A percentile compares a stretch with the other conserved stretches of the same genome.
Conservation (phyloP, 2,113 vertebrate species). For the Scopus umbretta region DNA sequence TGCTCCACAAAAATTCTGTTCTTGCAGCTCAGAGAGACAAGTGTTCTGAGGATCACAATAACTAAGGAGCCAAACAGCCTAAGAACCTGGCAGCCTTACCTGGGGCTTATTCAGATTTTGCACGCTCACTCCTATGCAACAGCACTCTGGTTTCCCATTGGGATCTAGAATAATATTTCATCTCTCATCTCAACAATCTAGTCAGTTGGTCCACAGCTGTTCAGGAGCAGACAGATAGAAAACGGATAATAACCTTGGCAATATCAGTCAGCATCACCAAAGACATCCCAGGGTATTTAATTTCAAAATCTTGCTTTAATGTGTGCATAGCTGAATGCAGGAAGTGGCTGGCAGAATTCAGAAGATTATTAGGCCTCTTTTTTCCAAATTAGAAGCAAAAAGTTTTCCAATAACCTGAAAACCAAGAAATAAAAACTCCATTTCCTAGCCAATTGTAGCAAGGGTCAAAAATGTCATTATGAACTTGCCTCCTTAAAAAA, state of each 20-base stretch:
- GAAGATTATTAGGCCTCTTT: not conserved
- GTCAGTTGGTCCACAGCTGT: not conserved
- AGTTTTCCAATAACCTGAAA: not conserved
- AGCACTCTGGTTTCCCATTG: not conserved
- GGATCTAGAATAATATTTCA: not conserved
- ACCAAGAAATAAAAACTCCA: not conserved
- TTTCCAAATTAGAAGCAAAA: not conserved
- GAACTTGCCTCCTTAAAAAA: not conserved
- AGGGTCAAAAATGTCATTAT: not conserved
- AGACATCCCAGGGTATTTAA: not conserved
- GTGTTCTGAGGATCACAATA: not conserved
- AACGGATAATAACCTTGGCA: not conserved
- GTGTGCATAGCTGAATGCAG: not conserved
- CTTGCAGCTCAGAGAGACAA: not conserved
- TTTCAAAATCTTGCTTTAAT: not conserved
- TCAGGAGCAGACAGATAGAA: not conserved
- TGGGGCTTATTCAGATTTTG: not conserved
- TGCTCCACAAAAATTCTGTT: not conserved
- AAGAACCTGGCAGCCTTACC: not conserved
- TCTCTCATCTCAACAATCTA: not conserved
- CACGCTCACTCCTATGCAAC: not conserved
- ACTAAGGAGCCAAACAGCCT: not conserved
- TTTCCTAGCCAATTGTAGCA: not conserved
- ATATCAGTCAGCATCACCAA: not conserved
- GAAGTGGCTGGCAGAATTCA: not conserved